These are phyloP conservation scores for Ctenopoma kingsleyae DNA, from an alignment of 2,797 vertebrate species.

Conservation along the genomic window DNA sequence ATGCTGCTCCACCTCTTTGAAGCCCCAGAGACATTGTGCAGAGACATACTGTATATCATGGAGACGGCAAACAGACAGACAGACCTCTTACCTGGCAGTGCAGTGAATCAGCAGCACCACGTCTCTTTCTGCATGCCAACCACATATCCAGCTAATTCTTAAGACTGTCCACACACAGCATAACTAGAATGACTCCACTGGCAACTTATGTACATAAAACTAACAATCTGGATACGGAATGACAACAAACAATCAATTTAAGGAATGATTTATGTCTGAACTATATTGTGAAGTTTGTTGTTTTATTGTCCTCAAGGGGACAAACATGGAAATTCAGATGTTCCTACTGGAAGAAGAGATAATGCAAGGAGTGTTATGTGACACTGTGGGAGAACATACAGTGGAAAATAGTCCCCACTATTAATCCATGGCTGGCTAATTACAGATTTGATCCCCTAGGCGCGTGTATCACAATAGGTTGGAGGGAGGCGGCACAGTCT, in stretches of 20 bases:
- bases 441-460: constrained; percentile 80
- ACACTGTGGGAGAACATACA: constrained; percentile 61
- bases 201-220: constrained; percentile 5
- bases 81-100: constrained; percentile 62
- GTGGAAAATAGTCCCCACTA: constrained; percentile 77
- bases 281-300: background rate
- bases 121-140: constrained; percentile 51
- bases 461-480: constrained; percentile 60
- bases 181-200: background rate
- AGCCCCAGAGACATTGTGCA: constrained; percentile 27
- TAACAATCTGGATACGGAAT: constrained; percentile 1
- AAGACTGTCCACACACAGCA: constrained; percentile 19
- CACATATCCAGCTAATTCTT: constrained; percentile 50
- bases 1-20: constrained; percentile 44
- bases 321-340: constrained; percentile 16
- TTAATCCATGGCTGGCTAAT: constrained; percentile 84
- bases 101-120: constrained; percentile 64
- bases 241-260: constrained; percentile 4
- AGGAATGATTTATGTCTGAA: background rate
- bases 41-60: constrained; percentile 43
- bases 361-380: constrained; percentile 40
- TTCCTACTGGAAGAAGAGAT: constrained; percentile 32
- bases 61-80: constrained; percentile 49
- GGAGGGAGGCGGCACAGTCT: constrained; percentile 52
- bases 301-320: constrained; percentile 1